Evolutionary conservation across 2,888 invertebrate genomes (phyloP), one percentile per base, ranked within the genome.

Genomic region (Eueremaeus valkanovi): DNA sequence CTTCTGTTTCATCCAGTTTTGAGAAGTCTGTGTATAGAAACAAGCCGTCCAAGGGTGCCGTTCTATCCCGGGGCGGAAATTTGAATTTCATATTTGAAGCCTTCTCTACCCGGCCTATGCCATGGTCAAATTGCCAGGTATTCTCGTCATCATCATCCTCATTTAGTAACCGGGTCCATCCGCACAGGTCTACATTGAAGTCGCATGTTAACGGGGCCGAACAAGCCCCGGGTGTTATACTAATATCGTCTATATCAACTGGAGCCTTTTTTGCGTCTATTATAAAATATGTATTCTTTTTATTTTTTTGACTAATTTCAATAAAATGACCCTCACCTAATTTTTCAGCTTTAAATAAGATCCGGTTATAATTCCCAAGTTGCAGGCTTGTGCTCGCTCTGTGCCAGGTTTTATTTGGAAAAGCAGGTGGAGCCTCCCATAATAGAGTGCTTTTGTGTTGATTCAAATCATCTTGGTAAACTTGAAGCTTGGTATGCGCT

Each of bases 21-120:
- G 72, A 33, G 21, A 72, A 72, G n/a, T 72, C 72, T n/a, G 72
- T 51, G 24, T 51, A 72, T n/a, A 72, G 8, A n/a, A n/a, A 72
- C 31, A 51, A 16, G 21, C 33, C 33, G 0, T 0, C 18, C 3
- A 6, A 0, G n/a, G 3, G 11, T n/a, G 31, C 27, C 8, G 16
- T 18, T 11, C 42, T 31, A 49, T 72, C 51, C 9, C 1, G 1
- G 3, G 72, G 33, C 8, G 72, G 31, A 13, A 31, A 51, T 1
- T 11, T 8, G 21, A 72, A n/a, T 16, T 18, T 51, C 33, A 72
- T 3, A 8, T 18, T 33, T n/a, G 11, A 31, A 1, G n/a, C 49
- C 13, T 72, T 31, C 27, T 72, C 51, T 13, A 72, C 29, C 3
- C 72, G 51, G 6, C 72, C 72, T 0, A 51, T 6, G 18, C 72